Percentiles rank a stretch among this genome's conserved stretches.
Evolutionary conservation across 2,113 vertebrate species (phyloP).

Genomic region (Thinocorus orbignyianus): DNA sequence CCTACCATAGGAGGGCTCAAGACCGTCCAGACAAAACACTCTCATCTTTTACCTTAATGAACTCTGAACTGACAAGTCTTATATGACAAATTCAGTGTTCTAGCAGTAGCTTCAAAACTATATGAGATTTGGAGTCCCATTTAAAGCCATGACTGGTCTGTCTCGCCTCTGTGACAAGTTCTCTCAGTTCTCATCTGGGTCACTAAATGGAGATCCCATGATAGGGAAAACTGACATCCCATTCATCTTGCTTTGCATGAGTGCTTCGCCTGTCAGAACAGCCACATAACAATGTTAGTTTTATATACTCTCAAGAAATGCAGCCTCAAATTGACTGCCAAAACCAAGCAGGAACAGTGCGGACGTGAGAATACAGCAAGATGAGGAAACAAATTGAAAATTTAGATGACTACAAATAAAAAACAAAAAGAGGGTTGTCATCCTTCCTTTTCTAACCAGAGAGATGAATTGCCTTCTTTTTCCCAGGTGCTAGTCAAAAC

Average conservation of each 20-base stretch:
- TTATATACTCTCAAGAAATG: constrained; percentile 68
- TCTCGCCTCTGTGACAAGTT: constrained; percentile 69
- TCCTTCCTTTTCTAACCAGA: not conserved
- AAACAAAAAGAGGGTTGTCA: not conserved
- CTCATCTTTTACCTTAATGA: constrained; percentile 78
- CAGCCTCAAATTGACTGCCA: constrained; percentile 56
- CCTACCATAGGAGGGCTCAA: constrained; percentile 2
- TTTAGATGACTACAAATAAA: constrained; percentile 4
- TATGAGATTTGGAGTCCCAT: constrained; percentile 65
- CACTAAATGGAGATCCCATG: constrained; percentile 76
- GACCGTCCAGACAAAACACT: constrained; percentile 65
- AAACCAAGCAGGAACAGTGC: not conserved
- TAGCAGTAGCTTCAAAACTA: constrained; percentile 63
- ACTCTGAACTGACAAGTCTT: constrained; percentile 75
- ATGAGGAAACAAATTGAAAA: constrained; percentile 26
- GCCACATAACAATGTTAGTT: constrained; percentile 66
- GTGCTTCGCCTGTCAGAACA: constrained; percentile 62
- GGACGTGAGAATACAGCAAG: constrained; percentile 50
- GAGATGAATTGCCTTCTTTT: not conserved
- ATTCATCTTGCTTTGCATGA: constrained; percentile 80
- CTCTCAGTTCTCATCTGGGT: constrained; percentile 73
- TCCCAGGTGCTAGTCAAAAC: not conserved
- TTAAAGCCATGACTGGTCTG: constrained; percentile 66
- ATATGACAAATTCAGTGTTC: constrained; percentile 76
- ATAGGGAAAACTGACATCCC: constrained; percentile 72